Evolutionary conservation across 2,888 invertebrate species (phyloP), one percentile per base, ranked within the genome.

Genomic region (Micropterix aruncella): DNA sequence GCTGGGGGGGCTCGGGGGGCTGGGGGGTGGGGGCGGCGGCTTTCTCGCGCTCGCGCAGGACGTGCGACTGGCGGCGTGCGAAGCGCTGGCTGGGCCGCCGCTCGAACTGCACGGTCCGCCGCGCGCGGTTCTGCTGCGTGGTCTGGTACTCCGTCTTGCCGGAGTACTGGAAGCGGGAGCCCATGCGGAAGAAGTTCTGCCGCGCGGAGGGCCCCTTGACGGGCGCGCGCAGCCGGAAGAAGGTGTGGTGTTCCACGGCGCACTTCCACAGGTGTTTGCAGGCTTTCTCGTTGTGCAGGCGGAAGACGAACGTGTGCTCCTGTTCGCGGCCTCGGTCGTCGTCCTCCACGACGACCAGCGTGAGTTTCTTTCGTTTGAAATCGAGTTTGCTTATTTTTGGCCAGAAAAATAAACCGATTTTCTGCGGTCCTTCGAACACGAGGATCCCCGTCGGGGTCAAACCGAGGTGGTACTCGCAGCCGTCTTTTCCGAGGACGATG

Each of bases 241-340:
- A 99, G 1, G 96, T 91, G 70, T 99, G 99, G 70, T 99, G 95
- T 65, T 99, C 99, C 1, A 99, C 91, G 18, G 97, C 97, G 73
- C 99, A 99, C 66, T 99, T 99, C 99, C 99, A 99, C 51, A 99
- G 72, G 68, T 99, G 99, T 64, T 99, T 99, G 62, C 96, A 95
- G 1, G 97, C 96, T 63, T 96, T 96, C 61, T 96, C 93, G 61
- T 95, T 97, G 53, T 89, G 85, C 52, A 97, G 70, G 46, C 90
- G 77, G 65, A 99, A 99, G 3, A 99, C 95, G 64, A 99, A 99
- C 1, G 96, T 96, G 65, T 99, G 99, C 60, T 99, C 95, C 60
- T 97, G 95, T 63, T 96, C 93, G 42, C 84, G 75, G 0, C 94
- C 94, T 62, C 93, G 89, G 60, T 97, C 97, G 60, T 97, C 96